Evolutionary conservation across 2,113 vertebrate genomes (phyloP).

Genomic region (Nibea coibor): DNA sequence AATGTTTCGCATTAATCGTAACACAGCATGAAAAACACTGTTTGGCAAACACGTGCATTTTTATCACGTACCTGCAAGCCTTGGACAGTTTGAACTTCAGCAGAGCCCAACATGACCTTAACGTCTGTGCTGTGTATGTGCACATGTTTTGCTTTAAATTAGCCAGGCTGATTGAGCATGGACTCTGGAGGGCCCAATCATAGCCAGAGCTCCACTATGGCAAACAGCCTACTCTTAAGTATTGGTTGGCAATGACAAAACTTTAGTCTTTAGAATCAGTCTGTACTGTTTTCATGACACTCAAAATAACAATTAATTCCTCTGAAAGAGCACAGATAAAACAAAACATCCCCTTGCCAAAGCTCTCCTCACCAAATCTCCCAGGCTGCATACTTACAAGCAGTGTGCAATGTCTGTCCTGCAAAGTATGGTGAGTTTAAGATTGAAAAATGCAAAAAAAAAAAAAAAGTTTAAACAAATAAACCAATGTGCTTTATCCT

Average conservation of each 20-base stretch:
- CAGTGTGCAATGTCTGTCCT: conserved; percentile 75
- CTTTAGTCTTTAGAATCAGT: conserved; percentile 49
- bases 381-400: conserved; percentile 70
- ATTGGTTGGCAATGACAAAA: conserved; percentile 63
- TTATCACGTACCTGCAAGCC: conserved; percentile 40
- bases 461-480: conserved; percentile 68
- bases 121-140: conserved; percentile 22
- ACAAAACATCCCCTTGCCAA: conserved; percentile 60
- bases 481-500: conserved; percentile 71
- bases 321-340: conserved; percentile 64
- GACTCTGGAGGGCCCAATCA: conserved; percentile 51
- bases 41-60: conserved; percentile 63
- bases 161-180: conserved; percentile 57
- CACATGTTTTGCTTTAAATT: conserved; percentile 60
- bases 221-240: conserved; percentile 54
- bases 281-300: conserved; percentile 64
- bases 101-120: conserved; percentile 42
- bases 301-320: conserved; percentile 64
- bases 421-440: conserved; percentile 58
- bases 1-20: conserved; percentile 65
- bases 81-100: conserved; percentile 41
- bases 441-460: conserved; percentile 29
- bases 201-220: conserved; percentile 34
- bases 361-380: conserved; percentile 60
- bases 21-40: conserved; percentile 52